A percentile compares a stretch with the other conserved stretches of the same genome.
Evolutionary conservation across 1,140 invertebrate species (phyloP).

Genomic region (Lordiphosa clarofinis): DNA sequence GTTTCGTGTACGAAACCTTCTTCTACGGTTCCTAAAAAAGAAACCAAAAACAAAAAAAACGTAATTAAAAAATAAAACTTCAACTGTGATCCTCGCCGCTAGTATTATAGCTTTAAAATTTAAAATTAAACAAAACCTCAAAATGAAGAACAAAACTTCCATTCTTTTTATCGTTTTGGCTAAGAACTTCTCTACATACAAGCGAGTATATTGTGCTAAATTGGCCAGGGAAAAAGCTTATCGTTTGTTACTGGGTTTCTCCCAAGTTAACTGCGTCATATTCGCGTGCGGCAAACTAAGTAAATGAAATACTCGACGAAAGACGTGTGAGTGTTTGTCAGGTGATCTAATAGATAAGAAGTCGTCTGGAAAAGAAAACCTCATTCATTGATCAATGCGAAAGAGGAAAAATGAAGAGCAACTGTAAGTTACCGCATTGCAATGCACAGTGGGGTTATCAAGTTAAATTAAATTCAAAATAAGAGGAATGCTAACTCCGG

Average conservation of each 20-base stretch:
- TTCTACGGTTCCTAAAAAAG: slow-evolving; percentile 66
- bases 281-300: slow-evolving; percentile 6
- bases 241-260: slow-evolving; percentile 1
- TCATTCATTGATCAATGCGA: slow-evolving; percentile 10
- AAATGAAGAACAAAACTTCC: too few relatives aligned
- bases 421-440: too few relatives aligned
- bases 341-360: slow-evolving; percentile 17
- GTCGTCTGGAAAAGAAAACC: slow-evolving; percentile 2
- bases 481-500: too few relatives aligned
- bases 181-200: too few relatives aligned
- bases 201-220: neutral
- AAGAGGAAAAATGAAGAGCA: neutral
- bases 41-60: slow-evolving; percentile 29
- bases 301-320: neutral
- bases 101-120: slow-evolving; percentile 10
- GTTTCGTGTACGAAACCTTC: slow-evolving; percentile 62
- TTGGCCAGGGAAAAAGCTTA: neutral
- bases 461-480: too few relatives aligned
- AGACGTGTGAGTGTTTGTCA: neutral
- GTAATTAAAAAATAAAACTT: slow-evolving; percentile 19
- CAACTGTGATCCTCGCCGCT: slow-evolving; percentile 54
- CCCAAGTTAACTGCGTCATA: slow-evolving; percentile 13
- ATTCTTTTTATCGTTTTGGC: too few relatives aligned
- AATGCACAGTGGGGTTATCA: too few relatives aligned
- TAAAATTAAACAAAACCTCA: neutral